phyloP scores from a whole-genome alignment of 2,888 invertebrate genomes.

The Punctoribates punctum region DNA sequence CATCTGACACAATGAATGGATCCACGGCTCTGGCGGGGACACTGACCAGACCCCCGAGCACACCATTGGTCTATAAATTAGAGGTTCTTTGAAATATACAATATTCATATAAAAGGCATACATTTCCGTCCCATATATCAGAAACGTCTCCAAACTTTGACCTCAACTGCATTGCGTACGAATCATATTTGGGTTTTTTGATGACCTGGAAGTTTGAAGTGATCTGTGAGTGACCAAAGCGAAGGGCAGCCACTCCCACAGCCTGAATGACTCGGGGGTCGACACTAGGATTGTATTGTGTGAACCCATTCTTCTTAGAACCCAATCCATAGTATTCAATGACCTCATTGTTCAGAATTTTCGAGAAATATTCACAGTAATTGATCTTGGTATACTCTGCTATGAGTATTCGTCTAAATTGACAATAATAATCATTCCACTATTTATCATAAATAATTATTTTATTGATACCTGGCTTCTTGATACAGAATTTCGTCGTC shows the following conservation, averaged over 20 bases:
- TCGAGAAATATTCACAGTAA: slow-evolving; percentile 43
- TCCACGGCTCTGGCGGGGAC: slow-evolving; percentile 7
- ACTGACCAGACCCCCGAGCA: slow-evolving; percentile 6
- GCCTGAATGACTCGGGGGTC: slow-evolving; percentile 46
- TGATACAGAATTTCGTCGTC: slow-evolving; percentile 71
- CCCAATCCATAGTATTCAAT: slow-evolving; percentile 38
- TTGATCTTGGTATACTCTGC: background rate
- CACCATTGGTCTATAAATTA: slow-evolving; percentile 19
- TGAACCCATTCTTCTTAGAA: slow-evolving; percentile 41
- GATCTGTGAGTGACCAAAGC: slow-evolving; percentile 40
- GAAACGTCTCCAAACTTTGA: slow-evolving; percentile 40
- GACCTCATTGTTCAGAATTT: slow-evolving; percentile 44
- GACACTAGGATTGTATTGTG: slow-evolving; percentile 45
- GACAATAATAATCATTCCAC: background rate
- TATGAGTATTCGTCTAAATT: too few relatives aligned
- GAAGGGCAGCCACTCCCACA: slow-evolving; percentile 43
- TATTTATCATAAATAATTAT: background rate
- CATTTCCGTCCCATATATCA: slow-evolving; percentile 40
- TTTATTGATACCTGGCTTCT: slow-evolving; percentile 59
- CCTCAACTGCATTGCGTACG: slow-evolving; percentile 30
- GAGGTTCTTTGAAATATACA: too few relatives aligned
- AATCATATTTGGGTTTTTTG: background rate
- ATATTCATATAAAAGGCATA: background rate
- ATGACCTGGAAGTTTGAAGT: slow-evolving; percentile 4
- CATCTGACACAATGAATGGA: slow-evolving; percentile 12